phyloP scores from a whole-genome alignment of 2,888 invertebrate genomes.

The Synergus laeviventris region DNA sequence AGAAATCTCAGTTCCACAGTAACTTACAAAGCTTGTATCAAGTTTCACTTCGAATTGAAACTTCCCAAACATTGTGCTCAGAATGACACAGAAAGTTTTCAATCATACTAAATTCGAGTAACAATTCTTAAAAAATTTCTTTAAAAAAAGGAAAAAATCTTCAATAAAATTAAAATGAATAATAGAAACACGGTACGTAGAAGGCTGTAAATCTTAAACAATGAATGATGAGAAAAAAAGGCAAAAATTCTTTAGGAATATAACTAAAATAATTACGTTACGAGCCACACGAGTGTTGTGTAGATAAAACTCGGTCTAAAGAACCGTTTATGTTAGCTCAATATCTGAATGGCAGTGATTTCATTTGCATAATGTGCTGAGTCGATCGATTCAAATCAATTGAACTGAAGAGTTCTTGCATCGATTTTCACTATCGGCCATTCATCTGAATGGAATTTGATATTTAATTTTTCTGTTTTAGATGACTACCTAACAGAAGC shows the following conservation, averaged over 20 bases:
- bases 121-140: not conserved
- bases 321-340: not conserved
- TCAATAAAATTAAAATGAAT: not conserved
- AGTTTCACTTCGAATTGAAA: not conserved
- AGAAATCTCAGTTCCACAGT: not conserved
- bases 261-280: conserved; percentile 1
- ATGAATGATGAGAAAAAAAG: not conserved
- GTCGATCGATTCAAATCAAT: conserved; percentile 18
- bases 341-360: conserved; percentile 4
- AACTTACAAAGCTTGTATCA: not conserved
- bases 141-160: not conserved
- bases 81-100: not conserved
- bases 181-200: too few relatives aligned
- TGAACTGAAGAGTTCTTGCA: conserved; percentile 1
- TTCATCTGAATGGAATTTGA: too few relatives aligned
- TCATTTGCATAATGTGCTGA: conserved; percentile 3
- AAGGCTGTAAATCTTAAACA: too few relatives aligned
- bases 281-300: not conserved
- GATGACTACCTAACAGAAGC: conserved; percentile 63
- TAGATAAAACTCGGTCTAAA: not conserved
- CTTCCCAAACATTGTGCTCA: not conserved
- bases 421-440: not conserved
- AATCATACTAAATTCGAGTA: not conserved
- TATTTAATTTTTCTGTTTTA: conserved; percentile 52
- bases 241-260: not conserved